phyloP scores from a whole-genome alignment of 2,113 vertebrate genomes.

The mouse (Mus musculus) region GRCm39 chr5:87437001-87437500 shows the following conservation, averaged over 20 bases:
- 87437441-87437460: not conserved
- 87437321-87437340: not conserved
- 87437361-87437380: too few relatives aligned
- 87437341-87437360: not conserved
- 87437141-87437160: not conserved
- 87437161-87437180: not conserved
- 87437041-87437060: not conserved
- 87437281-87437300: not conserved
- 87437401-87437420: too few relatives aligned
- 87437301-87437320: not conserved
- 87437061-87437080: not conserved
- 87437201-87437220: not conserved
- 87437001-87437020: not conserved
- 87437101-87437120: not conserved
- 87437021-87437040: not conserved
- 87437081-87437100: not conserved
- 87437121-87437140: not conserved
- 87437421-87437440: not conserved
- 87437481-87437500: not conserved
- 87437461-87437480: not conserved
- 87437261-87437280: not conserved
- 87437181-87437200: not conserved
- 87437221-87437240: not conserved
- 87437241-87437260: not conserved
- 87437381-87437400: not conserved